phyloP scores from a whole-genome alignment of 1,140 invertebrate genomes.

The Aphelinus certus region DNA sequence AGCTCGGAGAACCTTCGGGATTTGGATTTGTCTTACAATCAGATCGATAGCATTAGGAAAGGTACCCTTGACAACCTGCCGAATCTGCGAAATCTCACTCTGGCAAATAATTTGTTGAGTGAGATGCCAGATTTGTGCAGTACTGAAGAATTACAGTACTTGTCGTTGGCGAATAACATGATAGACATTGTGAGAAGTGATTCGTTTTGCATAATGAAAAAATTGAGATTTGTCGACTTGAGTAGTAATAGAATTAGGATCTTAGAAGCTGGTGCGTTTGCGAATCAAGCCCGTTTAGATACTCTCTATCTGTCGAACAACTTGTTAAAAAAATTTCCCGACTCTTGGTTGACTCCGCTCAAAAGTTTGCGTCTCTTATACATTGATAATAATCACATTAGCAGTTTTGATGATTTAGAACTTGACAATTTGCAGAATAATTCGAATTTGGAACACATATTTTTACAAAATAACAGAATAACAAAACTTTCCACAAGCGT shows the following conservation, averaged over 20 bases:
- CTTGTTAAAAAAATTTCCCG: constrained; percentile 6
- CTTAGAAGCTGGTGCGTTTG: constrained; percentile 8
- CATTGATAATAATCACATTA: constrained; percentile 9
- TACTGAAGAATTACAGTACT: neutral
- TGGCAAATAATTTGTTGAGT: constrained; percentile 8
- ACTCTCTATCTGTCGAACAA: constrained; percentile 24
- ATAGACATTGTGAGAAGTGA: neutral
- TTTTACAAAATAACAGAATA: constrained; percentile 20
- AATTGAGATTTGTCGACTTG: constrained; percentile 7
- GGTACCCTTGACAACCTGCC: constrained; percentile 13
- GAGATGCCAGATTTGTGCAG: constrained; percentile 5
- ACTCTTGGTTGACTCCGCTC: neutral
- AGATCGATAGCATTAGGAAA: constrained; percentile 15
- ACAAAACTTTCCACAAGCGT: constrained; percentile 3
- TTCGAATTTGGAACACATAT: constrained; percentile 5
- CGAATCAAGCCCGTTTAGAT: neutral
- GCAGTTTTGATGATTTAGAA: neutral
- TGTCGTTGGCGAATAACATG: constrained; percentile 16
- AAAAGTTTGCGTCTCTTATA: neutral
- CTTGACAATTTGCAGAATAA: neutral
- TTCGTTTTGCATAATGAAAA: neutral
- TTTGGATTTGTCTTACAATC: constrained; percentile 35
- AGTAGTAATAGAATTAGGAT: constrained; percentile 13
- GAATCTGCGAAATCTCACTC: constrained; percentile 3
- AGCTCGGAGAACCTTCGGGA: constrained; percentile 2